Evolutionary conservation across 2,113 vertebrate genomes (phyloP).

Genomic region (Jaculus jaculus): DNA sequence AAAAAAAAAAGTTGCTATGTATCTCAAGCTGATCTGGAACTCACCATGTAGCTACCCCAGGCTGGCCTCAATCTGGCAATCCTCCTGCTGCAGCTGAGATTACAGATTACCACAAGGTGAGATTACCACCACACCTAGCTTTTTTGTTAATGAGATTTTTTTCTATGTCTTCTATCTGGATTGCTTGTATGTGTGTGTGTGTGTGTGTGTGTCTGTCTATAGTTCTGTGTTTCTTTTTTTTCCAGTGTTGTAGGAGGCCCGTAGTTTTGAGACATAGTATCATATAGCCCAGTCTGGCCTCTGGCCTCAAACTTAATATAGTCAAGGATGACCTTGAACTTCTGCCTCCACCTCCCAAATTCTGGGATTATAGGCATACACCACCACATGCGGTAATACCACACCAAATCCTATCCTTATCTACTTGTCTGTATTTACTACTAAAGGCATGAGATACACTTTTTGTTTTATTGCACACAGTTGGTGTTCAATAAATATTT

Average conservation of each 20-base stretch:
- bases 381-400: background rate
- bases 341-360: background rate
- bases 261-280: background rate
- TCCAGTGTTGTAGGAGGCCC: background rate
- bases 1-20: no score
- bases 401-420: background rate
- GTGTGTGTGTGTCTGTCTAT: background rate
- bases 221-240: background rate
- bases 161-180: background rate
- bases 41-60: background rate
- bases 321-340: background rate
- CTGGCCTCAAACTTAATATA: background rate
- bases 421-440: conserved; percentile 29
- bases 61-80: background rate
- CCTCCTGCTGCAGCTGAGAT: background rate
- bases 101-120: background rate
- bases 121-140: background rate
- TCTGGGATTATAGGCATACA: background rate
- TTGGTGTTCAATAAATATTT: conserved; percentile 41
- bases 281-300: background rate
- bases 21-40: background rate
- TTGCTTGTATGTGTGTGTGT: background rate
- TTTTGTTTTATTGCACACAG: conserved; percentile 38
- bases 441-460: conserved; percentile 1
- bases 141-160: background rate